These are phyloP conservation scores for Oreotrochilus melanogaster DNA, from an alignment of 2,113 vertebrate species.

Conservation along the genomic window DNA sequence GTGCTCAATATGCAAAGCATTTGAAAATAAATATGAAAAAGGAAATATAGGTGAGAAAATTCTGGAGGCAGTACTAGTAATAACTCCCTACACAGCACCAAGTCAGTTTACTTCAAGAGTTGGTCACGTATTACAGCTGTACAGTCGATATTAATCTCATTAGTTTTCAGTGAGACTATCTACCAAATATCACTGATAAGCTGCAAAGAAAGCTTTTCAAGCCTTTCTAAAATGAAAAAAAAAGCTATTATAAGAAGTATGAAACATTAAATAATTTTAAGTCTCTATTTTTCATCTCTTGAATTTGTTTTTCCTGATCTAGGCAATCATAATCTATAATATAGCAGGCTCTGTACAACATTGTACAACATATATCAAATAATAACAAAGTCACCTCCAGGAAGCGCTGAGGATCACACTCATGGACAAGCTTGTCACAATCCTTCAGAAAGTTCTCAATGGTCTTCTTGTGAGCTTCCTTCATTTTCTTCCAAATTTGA, in stretches of 20 bases:
- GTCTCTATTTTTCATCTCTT: background rate
- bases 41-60: background rate
- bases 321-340: background rate
- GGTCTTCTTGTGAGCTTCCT: slow-evolving; percentile 65
- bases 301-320: background rate
- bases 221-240: background rate
- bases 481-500: slow-evolving; percentile 72
- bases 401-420: slow-evolving; percentile 73
- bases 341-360: background rate
- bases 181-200: background rate
- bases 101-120: background rate
- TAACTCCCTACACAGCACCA: background rate
- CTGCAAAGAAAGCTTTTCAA: background rate
- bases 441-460: slow-evolving; percentile 71
- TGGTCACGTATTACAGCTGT: background rate
- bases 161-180: background rate
- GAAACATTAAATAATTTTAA: background rate
- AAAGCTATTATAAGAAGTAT: background rate
- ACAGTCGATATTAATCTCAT: background rate
- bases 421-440: slow-evolving; percentile 74
- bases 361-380: background rate
- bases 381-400: slow-evolving; percentile 63
- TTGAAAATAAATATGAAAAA: background rate
- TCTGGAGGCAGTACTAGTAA: background rate
- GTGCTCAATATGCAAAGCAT: background rate